Base-by-base conservation (phyloP, 2,888 invertebrate species). In the Trissoscelio sp. region DNA sequence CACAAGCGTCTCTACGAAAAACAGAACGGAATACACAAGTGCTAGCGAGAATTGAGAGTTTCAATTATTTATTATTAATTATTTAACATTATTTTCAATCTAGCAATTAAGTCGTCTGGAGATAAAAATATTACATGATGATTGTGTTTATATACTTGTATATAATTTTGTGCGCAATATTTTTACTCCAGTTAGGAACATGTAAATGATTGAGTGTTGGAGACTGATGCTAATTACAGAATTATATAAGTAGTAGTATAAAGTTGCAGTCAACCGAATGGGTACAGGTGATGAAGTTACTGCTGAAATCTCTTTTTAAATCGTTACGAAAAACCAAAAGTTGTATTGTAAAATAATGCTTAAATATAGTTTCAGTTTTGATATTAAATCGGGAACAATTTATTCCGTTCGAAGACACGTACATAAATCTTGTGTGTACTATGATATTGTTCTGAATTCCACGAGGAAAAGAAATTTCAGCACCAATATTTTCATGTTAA, bases 141-240 rank as follows among this genome's bases (percentile, higher is more conserved):
- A 22, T 72, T 75, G 16, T 31, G 22, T 77, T 53, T 48, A 69
- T 62, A 69, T 58, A 66, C 34, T 28, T 77, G 18, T 55, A 69
- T 69, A 69, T 77, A 69, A 69, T 77, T n/a, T 77, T 77, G 20
- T 53, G 62, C 46, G 62, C 69, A 37, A 69, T 69, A 69, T 69
- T 62, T 77, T 39, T 60, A 69, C 55, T 60, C 77, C 57, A 77
- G 77, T 57, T 57, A 69, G 73, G 39, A 70, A 72, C 31, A 66
- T 72, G 82, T 81, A 80, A 80, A 82, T 84, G 85, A 83, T 86
- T 85, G 83, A 86, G 82, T 84, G 85, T 83, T 83, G 79, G 86
- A 86, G 86, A 86, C 85, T 86, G 86, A 86, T 83, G 81, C 83
- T 84, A 84, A 82, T 77, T 82, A 79, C 69, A 82, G 81, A 83